phyloP scores from a whole-genome alignment of 2,797 vertebrate species.

The Takifugu rubripes region DNA sequence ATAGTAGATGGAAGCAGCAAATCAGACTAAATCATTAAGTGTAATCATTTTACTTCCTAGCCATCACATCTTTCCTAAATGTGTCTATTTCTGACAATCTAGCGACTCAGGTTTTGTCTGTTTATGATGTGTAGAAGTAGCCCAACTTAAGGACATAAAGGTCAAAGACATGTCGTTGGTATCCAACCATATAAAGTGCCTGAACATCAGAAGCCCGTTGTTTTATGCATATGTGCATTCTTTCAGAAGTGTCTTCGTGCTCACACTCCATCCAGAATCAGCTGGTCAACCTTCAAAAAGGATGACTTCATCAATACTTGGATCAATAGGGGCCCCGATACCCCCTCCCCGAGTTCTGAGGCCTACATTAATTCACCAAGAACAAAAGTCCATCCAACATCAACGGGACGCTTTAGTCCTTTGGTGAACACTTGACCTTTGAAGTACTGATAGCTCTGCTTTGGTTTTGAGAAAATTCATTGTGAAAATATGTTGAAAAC shows the following conservation, averaged over 20 bases:
- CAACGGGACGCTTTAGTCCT: slow-evolving; percentile 14
- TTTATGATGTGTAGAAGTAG: too few species aligned
- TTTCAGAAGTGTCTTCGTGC: slow-evolving; percentile 24
- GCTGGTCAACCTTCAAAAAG: slow-evolving; percentile 57
- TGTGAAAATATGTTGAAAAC: background rate
- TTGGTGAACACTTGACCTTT: slow-evolving; percentile 48
- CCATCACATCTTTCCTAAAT: too few species aligned
- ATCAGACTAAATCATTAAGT: too few species aligned
- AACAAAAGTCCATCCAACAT: slow-evolving; percentile 27
- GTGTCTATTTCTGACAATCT: too few species aligned
- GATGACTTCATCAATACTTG: slow-evolving; percentile 56
- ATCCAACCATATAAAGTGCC: too few species aligned
- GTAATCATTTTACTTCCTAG: too few species aligned
- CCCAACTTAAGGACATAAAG: too few species aligned
- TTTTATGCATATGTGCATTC: too few species aligned
- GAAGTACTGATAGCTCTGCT: slow-evolving; percentile 2
- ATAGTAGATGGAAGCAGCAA: too few species aligned
- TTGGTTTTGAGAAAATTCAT: slow-evolving; percentile 3
- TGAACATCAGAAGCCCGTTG: too few species aligned
- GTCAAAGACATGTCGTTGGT: too few species aligned
- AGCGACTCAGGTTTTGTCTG: too few species aligned
- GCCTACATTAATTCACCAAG: slow-evolving; percentile 46
- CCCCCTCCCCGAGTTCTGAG: slow-evolving; percentile 54
- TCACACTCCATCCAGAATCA: slow-evolving; percentile 38
- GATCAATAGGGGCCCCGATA: slow-evolving; percentile 61